These are phyloP conservation scores for Protobothrops flavoviridis DNA, from an alignment of 2,113 vertebrate genomes.

Conservation along the genomic window DNA sequence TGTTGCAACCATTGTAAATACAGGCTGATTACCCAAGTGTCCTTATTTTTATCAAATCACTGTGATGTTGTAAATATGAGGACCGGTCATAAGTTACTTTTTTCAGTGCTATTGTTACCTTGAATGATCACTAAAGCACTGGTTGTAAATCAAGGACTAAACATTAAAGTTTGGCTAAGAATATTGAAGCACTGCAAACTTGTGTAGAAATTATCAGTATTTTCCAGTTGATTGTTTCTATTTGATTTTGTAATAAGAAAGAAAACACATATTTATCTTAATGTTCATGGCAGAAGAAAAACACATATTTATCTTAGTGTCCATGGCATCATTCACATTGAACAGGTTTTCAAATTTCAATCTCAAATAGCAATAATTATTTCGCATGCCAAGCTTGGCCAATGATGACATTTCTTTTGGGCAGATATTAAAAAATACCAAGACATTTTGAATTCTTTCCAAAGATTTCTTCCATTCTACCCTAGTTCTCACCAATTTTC, in stretches of 20 bases:
- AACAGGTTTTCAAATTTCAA: not conserved
- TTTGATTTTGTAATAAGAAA: not conserved
- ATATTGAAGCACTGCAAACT: not conserved
- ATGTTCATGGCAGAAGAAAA: not conserved
- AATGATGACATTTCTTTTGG: not conserved
- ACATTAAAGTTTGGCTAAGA: not conserved
- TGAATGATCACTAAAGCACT: too few relatives aligned
- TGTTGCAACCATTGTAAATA: not conserved
- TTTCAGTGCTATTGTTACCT: too few relatives aligned
- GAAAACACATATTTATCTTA: not conserved
- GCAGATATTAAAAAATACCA: not conserved
- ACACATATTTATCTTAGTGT: not conserved
- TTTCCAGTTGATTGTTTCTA: not conserved
- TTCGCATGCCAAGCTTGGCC: not conserved
- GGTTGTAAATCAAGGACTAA: too few relatives aligned
- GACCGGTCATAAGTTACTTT: too few relatives aligned
- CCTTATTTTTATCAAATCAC: not conserved
- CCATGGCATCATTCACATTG: not conserved
- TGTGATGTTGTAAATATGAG: not conserved
- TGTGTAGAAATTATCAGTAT: not conserved
- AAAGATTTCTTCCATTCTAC: not conserved
- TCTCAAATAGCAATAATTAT: not conserved
- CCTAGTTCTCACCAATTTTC: not conserved
- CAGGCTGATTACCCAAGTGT: not conserved
- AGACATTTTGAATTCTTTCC: not conserved